A percentile compares a stretch with the other conserved stretches of the same genome.
phyloP scores from a whole-genome alignment of 2,113 vertebrate species.

The Rana temporaria region DNA sequence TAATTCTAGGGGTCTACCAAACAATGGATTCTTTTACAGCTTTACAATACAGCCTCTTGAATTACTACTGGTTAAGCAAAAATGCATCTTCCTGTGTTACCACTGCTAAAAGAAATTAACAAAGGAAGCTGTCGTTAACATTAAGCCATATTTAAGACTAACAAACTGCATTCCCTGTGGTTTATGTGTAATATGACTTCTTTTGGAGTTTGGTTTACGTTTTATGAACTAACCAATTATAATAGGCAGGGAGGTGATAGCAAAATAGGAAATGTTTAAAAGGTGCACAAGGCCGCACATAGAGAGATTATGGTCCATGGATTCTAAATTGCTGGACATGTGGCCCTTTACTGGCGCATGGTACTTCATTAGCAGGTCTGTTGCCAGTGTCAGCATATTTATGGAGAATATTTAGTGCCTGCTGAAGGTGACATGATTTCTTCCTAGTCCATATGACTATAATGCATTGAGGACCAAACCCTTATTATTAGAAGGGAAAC shows the following conservation, averaged over 20 bases:
- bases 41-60: constrained; percentile 18
- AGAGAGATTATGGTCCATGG: neutral
- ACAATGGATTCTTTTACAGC: constrained; percentile 16
- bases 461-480: constrained; percentile 19
- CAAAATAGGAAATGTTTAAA: neutral
- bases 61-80: constrained; percentile 18
- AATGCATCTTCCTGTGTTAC: neutral
- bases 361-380: neutral
- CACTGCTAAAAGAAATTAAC: neutral
- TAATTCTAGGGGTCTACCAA: neutral
- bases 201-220: neutral
- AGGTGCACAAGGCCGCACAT: neutral
- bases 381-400: neutral
- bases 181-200: neutral
- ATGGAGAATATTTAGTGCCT: neutral
- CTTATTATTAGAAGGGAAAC: neutral
- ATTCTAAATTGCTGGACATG: neutral
- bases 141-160: constrained; percentile 45
- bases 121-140: neutral
- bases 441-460: constrained; percentile 9
- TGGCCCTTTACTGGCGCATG: neutral
- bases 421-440: neutral
- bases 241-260: neutral
- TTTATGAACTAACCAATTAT: neutral
- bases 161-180: constrained; percentile 12